Percentiles rank a stretch among this genome's conserved stretches.
These are phyloP conservation scores for Neoascia interrupta DNA, from an alignment of 2,888 invertebrate species.

Conservation along the genomic window DNA sequence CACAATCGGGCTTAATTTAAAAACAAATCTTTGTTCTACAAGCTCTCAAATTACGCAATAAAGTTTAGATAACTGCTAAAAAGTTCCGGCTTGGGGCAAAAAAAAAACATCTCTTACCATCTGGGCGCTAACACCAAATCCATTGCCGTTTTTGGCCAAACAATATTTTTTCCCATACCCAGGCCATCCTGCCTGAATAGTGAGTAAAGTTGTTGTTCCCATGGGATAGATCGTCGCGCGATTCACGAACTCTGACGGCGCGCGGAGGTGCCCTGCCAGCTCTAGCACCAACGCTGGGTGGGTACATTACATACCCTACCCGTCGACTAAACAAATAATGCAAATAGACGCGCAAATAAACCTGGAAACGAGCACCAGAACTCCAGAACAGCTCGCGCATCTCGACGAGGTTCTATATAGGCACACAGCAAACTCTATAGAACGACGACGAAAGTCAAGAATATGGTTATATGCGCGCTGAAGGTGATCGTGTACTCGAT, in stretches of 20 bases:
- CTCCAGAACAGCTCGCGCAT: conserved; percentile 29
- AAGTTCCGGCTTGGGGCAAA: background rate
- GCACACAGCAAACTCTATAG: background rate
- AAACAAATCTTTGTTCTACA: no score
- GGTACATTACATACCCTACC: conserved; percentile 57
- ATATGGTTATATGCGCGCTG: conserved; percentile 68
- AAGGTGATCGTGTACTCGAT: conserved; percentile 70
- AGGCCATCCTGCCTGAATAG: conserved; percentile 10
- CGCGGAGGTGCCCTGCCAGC: conserved; percentile 33
- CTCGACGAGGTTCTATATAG: conserved; percentile 54
- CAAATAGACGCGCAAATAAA: conserved; percentile 68
- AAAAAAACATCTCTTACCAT: conserved; percentile 10
- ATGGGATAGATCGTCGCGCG: conserved; percentile 64
- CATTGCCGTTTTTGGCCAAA: conserved; percentile 44
- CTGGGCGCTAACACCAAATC: conserved; percentile 46
- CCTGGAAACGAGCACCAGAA: conserved; percentile 37
- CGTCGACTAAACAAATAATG: conserved; percentile 62
- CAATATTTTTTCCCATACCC: conserved; percentile 62
- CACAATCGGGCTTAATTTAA: no score
- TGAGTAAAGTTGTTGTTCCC: conserved; percentile 62
- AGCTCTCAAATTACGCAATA: conserved; percentile 2
- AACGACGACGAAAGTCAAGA: conserved; percentile 65
- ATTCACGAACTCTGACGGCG: conserved; percentile 53
- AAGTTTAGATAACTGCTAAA: conserved; percentile 30
- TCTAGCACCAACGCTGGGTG: conserved; percentile 53